phyloP scores from a whole-genome alignment of 2,113 vertebrate genomes.

The Hemiscyllium ocellatum region DNA sequence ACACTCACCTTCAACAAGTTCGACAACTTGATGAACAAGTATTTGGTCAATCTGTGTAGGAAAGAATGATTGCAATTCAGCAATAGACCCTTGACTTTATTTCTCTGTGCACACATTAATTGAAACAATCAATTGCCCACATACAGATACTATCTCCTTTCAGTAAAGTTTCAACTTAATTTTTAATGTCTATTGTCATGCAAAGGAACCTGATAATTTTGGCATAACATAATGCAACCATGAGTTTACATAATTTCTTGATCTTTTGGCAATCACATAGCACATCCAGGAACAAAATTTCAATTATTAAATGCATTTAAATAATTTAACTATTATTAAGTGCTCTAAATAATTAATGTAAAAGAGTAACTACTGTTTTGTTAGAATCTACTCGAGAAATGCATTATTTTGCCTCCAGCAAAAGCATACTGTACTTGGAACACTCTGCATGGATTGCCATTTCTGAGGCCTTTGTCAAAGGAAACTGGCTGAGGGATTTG shows the following conservation, averaged over 20 bases:
- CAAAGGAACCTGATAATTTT: neutral
- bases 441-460: neutral
- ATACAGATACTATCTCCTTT: neutral
- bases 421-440: neutral
- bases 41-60: conserved; percentile 78
- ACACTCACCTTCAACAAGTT: conserved; percentile 81
- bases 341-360: neutral
- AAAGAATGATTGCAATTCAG: conserved; percentile 27
- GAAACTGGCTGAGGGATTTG: neutral
- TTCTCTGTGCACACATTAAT: neutral
- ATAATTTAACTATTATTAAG: neutral
- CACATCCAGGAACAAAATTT: too few species aligned
- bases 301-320: neutral
- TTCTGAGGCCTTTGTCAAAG: neutral
- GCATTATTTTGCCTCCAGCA: neutral
- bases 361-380: neutral
- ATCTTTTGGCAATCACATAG: neutral
- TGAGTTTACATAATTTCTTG: neutral
- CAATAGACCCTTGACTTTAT: neutral
- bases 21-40: conserved; percentile 93
- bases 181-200: neutral
- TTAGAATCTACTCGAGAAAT: neutral
- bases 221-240: neutral
- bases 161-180: neutral
- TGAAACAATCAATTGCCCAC: neutral